Evolutionary conservation across 2,888 invertebrate species (phyloP), one percentile per base, ranked within the genome.

Genomic region (Napeogenes inachia): DNA sequence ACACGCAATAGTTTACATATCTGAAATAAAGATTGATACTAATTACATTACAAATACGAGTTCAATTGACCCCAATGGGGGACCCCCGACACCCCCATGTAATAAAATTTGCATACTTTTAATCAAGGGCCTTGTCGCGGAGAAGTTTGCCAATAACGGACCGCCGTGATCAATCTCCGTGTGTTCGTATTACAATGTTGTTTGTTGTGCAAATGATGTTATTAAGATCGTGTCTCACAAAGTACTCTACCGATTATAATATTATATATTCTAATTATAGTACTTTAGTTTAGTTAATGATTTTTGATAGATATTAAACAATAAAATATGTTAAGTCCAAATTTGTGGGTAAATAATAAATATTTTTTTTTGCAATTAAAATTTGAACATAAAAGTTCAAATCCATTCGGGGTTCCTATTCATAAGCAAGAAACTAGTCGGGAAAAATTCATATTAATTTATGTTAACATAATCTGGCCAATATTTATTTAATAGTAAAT

Each of bases 91-190:
- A 73, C 78, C 82, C 85, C 76, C 78, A 84, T 84, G 88, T 90
- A 91, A 91, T 91, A 91, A 91, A 90, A 91, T 91, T 91, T 91
- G 91, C 91, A 91, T 91, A 91, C 91, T 91, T 91, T 91, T 91
- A 91, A 91, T 91, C 91, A 91, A 91, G 89, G 88, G 81, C 84
- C 89, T 84, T 91, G 91, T 91, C 91, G 90, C 82, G 87, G 90
- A 89, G 89, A 91, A 91, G 88, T 91, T 91, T 89, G 83, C 89
- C 91, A 90, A 91, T 91, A 91, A 88, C 87, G 91, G 80, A 76
- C 80, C 80, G 80, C 78, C 80, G 85, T 87, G 85, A 89, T 89
- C 89, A 89, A 89, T 89, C 84, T 81, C 79, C 79, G 80, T 84
- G 83, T 82, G 81, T 80, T 77, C 80, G 80, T 79, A 84, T 87